These are phyloP conservation scores for Arctocebus calabarensis DNA, from an alignment of 2,797 vertebrate genomes.

Conservation along the genomic window DNA sequence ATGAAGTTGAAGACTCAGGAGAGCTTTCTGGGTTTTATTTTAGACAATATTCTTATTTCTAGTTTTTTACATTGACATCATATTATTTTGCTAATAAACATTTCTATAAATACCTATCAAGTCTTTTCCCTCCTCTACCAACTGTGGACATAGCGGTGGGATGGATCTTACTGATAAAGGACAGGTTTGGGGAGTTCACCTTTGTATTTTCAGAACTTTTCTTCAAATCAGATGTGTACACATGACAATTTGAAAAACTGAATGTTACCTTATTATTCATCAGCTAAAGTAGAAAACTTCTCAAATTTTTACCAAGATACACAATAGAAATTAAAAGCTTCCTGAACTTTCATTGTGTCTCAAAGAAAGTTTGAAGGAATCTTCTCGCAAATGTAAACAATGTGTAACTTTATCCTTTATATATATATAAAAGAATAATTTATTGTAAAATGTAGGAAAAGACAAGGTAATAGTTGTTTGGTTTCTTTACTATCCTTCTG, in stretches of 20 bases:
- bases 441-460: not conserved
- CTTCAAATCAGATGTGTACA: not conserved
- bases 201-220: not conserved
- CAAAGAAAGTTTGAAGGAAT: not conserved
- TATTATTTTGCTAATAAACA: not conserved
- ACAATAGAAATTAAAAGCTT: conserved; percentile 13
- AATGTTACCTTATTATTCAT: not conserved
- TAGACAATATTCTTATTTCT: not conserved
- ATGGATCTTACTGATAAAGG: conserved; percentile 12
- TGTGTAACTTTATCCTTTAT: not conserved
- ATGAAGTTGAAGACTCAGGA: not conserved
- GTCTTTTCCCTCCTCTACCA: not conserved
- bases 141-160: not conserved
- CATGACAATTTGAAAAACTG: not conserved
- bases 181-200: not conserved
- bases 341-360: not conserved
- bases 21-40: conserved; percentile 17
- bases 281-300: not conserved
- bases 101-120: not conserved
- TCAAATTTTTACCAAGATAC: not conserved
- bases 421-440: not conserved
- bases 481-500: not conserved
- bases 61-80: not conserved
- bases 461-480: not conserved
- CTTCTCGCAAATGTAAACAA: not conserved